A percentile compares a stretch with the other conserved stretches of the same genome.
These are phyloP conservation scores for Troglohyphantes excavatus DNA, from an alignment of 2,888 invertebrate species.

Conservation along the genomic window DNA sequence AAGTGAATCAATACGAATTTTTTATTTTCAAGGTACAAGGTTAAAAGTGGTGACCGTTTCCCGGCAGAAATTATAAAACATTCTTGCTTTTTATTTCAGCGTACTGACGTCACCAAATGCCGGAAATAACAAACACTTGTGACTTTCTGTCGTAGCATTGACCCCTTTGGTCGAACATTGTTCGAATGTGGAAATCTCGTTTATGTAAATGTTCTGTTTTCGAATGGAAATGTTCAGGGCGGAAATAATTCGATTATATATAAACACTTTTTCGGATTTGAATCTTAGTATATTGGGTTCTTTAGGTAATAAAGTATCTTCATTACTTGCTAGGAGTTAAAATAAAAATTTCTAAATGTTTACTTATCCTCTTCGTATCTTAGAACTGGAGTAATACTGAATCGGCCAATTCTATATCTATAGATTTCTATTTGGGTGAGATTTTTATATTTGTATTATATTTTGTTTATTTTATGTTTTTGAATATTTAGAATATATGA, in stretches of 20 bases:
- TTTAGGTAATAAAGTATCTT: not conserved
- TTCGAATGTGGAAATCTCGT: not conserved
- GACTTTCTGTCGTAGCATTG: not conserved
- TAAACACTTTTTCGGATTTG: not conserved
- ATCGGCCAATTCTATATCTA: no score
- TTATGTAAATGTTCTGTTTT: not conserved
- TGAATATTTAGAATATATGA: no score
- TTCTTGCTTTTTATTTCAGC: not conserved
- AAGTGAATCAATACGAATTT: not conserved
- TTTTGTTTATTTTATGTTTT: no score
- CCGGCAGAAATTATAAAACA: not conserved
- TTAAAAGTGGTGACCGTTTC: not conserved
- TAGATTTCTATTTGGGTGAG: no score
- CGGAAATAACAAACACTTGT: constrained; percentile 5
- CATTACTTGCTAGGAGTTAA: no score
- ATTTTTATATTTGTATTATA: no score
- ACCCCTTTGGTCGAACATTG: not conserved
- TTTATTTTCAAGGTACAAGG: constrained; percentile 5
- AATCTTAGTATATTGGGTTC: not conserved
- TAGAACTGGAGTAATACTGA: no score
- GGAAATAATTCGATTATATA: not conserved
- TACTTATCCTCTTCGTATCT: no score
- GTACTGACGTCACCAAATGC: constrained; percentile 3
- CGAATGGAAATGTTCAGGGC: not conserved
- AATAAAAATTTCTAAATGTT: no score